Evolutionary conservation across 2,888 invertebrate genomes (phyloP).

Genomic region (Bellardia pandia): DNA sequence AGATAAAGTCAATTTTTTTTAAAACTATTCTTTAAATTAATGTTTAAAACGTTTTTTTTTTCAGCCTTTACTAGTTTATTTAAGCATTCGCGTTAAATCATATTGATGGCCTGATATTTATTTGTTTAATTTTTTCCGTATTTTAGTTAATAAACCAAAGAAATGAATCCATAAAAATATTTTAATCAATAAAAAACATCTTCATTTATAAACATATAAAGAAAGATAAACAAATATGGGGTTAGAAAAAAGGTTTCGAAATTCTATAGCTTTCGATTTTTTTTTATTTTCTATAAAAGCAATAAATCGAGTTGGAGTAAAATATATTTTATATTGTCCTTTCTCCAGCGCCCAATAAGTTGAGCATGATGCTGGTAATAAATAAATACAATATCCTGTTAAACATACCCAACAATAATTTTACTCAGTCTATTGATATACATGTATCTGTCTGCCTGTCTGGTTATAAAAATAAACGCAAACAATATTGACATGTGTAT

Average conservation of each 20-base stretch:
- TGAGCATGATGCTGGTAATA: not conserved
- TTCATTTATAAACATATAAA: not conserved
- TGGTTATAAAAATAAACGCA: not conserved
- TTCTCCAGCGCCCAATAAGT: not conserved
- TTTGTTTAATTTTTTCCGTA: not conserved
- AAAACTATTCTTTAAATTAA: not conserved
- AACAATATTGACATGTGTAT: constrained; percentile 20
- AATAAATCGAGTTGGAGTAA: not conserved
- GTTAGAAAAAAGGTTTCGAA: not conserved
- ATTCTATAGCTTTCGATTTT: not conserved
- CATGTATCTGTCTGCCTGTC: not conserved
- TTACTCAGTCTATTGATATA: not conserved
- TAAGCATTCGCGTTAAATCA: not conserved
- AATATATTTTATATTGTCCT: not conserved
- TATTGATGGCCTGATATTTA: not conserved
- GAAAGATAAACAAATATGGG: not conserved
- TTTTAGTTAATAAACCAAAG: no score
- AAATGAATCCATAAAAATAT: not conserved
- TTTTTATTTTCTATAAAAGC: not conserved
- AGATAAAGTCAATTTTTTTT: not conserved
- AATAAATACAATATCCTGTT: not conserved
- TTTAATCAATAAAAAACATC: not conserved
- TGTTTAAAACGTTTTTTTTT: not conserved
- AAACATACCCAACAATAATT: not conserved
- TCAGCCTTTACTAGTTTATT: not conserved